Conservation (phyloP, 2,797 vertebrate genomes). For the Eulemur coronatus region DNA sequence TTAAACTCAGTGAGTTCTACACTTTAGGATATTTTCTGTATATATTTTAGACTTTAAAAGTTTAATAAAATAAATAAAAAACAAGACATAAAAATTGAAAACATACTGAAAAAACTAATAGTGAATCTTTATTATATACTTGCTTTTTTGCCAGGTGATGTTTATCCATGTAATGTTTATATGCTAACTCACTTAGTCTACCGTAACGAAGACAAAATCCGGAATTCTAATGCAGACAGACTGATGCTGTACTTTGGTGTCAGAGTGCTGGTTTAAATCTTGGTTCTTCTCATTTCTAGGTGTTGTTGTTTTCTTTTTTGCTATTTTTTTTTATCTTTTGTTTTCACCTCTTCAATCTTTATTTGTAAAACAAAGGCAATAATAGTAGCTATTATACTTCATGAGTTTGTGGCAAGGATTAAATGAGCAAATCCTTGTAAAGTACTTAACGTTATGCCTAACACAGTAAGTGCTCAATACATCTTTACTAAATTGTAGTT, state of each 20-base stretch:
- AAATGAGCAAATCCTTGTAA: neutral
- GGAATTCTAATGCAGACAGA: neutral
- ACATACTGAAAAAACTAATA: neutral
- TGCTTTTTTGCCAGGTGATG: neutral
- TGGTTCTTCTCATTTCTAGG: neutral
- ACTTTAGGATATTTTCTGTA: neutral
- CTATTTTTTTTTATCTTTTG: neutral
- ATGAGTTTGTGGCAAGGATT: neutral
- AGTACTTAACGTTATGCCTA: neutral
- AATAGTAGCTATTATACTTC: neutral
- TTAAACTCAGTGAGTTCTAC: neutral
- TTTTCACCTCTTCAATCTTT: neutral
- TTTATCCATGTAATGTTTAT: neutral
- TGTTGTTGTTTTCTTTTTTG: slow-evolving; percentile 3
- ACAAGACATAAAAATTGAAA: neutral
- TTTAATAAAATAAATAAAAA: slow-evolving; percentile 16
- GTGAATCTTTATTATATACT: neutral
- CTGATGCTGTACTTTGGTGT: too few species aligned
- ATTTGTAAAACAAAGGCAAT: neutral
- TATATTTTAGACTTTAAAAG: neutral
- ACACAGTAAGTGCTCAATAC: neutral
- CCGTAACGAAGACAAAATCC: neutral
- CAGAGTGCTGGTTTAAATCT: neutral
- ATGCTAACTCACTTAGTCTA: neutral
- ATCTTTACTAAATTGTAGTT: neutral